These are phyloP conservation scores for Torymus auratus DNA, from an alignment of 2,888 invertebrate species.

Conservation along the genomic window DNA sequence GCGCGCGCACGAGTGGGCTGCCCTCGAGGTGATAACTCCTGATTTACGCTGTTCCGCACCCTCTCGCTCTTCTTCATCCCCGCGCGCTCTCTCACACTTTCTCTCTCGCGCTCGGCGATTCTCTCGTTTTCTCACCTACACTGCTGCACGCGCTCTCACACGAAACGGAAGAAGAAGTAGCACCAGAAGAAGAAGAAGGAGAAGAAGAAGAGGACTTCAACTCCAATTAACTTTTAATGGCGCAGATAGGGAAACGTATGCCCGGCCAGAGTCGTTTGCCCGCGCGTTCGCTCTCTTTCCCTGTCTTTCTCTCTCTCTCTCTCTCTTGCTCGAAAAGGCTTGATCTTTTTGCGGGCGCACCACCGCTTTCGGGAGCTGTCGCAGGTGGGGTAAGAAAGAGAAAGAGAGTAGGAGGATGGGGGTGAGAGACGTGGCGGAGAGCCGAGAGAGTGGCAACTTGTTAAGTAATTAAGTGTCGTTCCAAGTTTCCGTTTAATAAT, in stretches of 20 bases:
- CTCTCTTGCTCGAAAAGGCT: constrained; percentile 39
- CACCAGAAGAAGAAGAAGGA: constrained; percentile 38
- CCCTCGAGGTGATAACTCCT: constrained; percentile 71
- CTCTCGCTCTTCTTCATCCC: constrained; percentile 20
- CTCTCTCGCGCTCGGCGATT: constrained; percentile 57
- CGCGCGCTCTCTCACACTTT: constrained; percentile 29
- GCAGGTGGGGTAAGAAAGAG: too few relatives aligned
- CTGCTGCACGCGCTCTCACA: constrained; percentile 42
- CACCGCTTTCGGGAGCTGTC: too few relatives aligned
- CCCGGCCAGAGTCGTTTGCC: constrained; percentile 41
- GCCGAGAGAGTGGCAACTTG: constrained; percentile 66
- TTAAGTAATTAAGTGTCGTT: constrained; percentile 72
- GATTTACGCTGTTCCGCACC: constrained; percentile 68
- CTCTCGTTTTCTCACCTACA: constrained; percentile 62
- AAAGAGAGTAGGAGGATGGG: neutral
- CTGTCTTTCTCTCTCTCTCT: constrained; percentile 53
- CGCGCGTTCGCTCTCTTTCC: constrained; percentile 57
- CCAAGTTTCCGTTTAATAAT: constrained; percentile 71
- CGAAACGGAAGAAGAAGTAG: constrained; percentile 28
- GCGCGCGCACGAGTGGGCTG: constrained; percentile 62
- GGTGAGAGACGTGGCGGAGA: neutral
- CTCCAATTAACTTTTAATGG: constrained; percentile 73
- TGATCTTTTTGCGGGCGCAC: constrained; percentile 12
- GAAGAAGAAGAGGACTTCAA: constrained; percentile 66
- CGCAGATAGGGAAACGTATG: constrained; percentile 72